Conservation (phyloP, 2,113 vertebrate genomes). For the Notothenia coriiceps region DNA sequence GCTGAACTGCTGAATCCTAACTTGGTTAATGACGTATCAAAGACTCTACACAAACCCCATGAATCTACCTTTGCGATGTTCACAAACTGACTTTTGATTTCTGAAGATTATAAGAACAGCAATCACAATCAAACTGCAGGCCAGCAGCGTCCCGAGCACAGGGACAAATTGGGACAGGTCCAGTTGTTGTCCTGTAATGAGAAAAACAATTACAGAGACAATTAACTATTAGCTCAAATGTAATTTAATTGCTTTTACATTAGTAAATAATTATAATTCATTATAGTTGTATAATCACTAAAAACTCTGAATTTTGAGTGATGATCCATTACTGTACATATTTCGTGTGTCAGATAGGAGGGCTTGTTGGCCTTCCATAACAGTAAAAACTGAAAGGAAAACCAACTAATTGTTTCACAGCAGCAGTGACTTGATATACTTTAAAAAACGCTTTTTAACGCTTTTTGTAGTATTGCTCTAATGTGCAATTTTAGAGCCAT, state of each 20-base stretch:
- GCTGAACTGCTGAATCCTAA: neutral
- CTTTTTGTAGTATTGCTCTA: no score
- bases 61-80: conserved; percentile 37
- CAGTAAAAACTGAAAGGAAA: no score
- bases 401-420: no score
- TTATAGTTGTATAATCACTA: conserved; percentile 7
- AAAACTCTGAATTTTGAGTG: no score
- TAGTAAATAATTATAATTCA: neutral
- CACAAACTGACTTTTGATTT: conserved; percentile 2
- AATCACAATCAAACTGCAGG: conserved; percentile 39
- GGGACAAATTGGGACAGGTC: neutral
- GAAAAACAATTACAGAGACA: neutral
- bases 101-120: conserved; percentile 20
- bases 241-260: neutral
- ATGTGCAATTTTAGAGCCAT: no score
- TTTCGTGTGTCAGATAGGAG: no score
- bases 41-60: neutral
- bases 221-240: neutral
- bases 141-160: conserved; percentile 33
- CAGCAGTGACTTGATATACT: no score
- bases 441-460: no score
- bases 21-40: neutral
- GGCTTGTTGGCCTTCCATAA: no score
- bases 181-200: conserved; percentile 29
- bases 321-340: no score